phyloP scores from a whole-genome alignment of 1,140 invertebrate genomes.

The Drosophila triauraria region DNA sequence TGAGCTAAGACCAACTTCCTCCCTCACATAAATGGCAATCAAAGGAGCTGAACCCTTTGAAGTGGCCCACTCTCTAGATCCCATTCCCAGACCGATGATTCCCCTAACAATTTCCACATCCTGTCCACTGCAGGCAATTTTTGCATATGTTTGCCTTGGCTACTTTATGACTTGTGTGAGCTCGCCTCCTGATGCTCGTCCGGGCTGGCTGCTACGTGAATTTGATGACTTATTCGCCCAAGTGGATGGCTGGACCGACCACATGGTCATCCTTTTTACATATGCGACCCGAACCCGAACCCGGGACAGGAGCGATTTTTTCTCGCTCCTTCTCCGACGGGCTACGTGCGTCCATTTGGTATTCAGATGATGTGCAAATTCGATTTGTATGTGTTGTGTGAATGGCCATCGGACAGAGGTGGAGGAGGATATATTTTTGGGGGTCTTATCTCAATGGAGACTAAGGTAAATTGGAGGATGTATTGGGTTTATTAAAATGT shows the following conservation, averaged over 20 bases:
- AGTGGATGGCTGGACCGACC: constrained; percentile 59
- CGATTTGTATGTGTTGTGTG: constrained; percentile 79
- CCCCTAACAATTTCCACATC: constrained; percentile 46
- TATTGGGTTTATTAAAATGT: neutral
- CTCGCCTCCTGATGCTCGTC: constrained; percentile 29
- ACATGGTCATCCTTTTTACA: constrained; percentile 69
- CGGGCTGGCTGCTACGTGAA: constrained; percentile 67
- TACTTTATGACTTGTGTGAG: constrained; percentile 59
- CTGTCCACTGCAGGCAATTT: constrained; percentile 56
- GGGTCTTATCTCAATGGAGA: neutral
- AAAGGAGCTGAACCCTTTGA: constrained; percentile 66
- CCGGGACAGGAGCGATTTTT: constrained; percentile 47
- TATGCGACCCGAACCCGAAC: constrained; percentile 36
- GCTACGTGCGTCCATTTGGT: constrained; percentile 83
- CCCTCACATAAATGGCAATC: constrained; percentile 59
- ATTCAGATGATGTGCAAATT: constrained; percentile 85
- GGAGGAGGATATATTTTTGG: constrained; percentile 12
- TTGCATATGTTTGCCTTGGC: constrained; percentile 75
- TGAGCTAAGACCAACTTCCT: constrained; percentile 26
- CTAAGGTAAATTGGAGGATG: neutral
- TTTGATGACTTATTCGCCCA: constrained; percentile 82
- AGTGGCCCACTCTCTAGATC: constrained; percentile 16
- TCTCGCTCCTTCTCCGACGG: constrained; percentile 29
- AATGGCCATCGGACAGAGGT: constrained; percentile 23
- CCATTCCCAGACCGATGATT: neutral